These are phyloP conservation scores for Galemys pyrenaicus DNA, from an alignment of 2,113 vertebrate species.

Conservation along the genomic window DNA sequence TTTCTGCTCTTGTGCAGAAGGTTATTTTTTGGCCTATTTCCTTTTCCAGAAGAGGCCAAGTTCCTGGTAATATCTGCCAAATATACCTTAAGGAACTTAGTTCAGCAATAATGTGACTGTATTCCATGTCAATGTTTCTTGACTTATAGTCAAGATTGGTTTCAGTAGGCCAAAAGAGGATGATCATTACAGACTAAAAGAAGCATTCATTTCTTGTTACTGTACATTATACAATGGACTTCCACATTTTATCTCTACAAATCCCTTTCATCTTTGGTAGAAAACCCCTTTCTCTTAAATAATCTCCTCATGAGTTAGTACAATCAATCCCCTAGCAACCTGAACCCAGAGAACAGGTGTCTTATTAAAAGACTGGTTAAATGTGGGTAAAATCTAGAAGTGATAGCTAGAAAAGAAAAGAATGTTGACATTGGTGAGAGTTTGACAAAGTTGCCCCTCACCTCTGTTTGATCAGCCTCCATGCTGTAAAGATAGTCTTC, in stretches of 20 bases:
- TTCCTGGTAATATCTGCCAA: neutral
- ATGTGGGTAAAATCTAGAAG: conserved; percentile 68
- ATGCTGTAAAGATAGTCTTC: conserved; percentile 74
- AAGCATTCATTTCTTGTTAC: conserved; percentile 45
- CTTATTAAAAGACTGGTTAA: conserved; percentile 69
- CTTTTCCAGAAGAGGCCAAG: conserved; percentile 35
- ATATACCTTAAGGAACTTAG: conserved; percentile 39
- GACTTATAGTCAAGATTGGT: neutral
- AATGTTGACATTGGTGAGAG: conserved; percentile 73
- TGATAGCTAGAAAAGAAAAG: conserved; percentile 72
- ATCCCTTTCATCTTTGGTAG: conserved; percentile 38
- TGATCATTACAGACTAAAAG: conserved; percentile 26
- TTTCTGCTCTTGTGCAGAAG: neutral
- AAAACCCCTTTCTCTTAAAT: conserved; percentile 45
- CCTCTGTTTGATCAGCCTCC: conserved; percentile 55
- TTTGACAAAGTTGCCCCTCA: conserved; percentile 76
- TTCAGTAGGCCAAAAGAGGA: conserved; percentile 41
- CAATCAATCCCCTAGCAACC: conserved; percentile 38
- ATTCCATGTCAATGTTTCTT: conserved; percentile 33
- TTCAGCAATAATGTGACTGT: neutral
- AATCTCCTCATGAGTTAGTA: conserved; percentile 23
- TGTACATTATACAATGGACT: neutral
- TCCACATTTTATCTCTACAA: conserved; percentile 39
- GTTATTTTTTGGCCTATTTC: conserved; percentile 43
- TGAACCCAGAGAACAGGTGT: conserved; percentile 62